A percentile compares a stretch with the other conserved stretches of the same genome.
These are phyloP conservation scores for Cerceris ruficornis DNA, from an alignment of 2,888 invertebrate genomes.

Conservation along the genomic window DNA sequence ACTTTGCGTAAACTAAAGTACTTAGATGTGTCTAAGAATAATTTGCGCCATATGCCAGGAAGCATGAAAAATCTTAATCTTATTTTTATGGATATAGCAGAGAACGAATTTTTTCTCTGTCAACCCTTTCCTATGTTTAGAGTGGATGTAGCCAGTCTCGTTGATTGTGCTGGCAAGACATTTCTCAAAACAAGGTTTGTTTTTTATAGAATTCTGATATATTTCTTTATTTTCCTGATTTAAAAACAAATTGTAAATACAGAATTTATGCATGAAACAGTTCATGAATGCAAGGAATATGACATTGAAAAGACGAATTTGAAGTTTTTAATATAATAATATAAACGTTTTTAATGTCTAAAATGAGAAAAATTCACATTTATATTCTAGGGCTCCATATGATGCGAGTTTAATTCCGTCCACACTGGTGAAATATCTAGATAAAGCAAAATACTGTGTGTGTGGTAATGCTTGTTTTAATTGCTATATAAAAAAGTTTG, in stretches of 20 bases:
- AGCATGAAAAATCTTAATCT: slow-evolving; percentile 84
- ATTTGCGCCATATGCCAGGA: slow-evolving; percentile 84
- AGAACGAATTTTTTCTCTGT: slow-evolving; percentile 82
- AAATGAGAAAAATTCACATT: not conserved
- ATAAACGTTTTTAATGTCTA: too few species aligned
- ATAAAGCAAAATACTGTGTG: slow-evolving; percentile 85
- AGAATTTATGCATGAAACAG: too few species aligned
- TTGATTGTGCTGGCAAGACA: slow-evolving; percentile 83
- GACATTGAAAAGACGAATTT: too few species aligned
- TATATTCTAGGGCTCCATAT: slow-evolving; percentile 82
- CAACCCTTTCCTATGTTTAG: slow-evolving; percentile 60
- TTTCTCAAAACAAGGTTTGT: slow-evolving; percentile 82
- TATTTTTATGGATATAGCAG: slow-evolving; percentile 84
- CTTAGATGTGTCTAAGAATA: slow-evolving; percentile 84
- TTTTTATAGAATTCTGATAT: too few species aligned
- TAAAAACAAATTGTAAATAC: too few species aligned
- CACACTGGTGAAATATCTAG: slow-evolving; percentile 85
- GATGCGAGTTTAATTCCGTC: slow-evolving; percentile 84
- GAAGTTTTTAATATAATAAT: too few species aligned
- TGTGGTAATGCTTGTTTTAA: slow-evolving; percentile 84
- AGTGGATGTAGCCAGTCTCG: slow-evolving; percentile 83
- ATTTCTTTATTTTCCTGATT: not conserved
- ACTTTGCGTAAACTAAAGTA: slow-evolving; percentile 83
- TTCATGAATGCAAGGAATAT: too few species aligned
- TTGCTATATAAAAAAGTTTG: slow-evolving; percentile 55